Evolutionary conservation across 2,888 invertebrate species (phyloP).

Genomic region (Apamea anceps): DNA sequence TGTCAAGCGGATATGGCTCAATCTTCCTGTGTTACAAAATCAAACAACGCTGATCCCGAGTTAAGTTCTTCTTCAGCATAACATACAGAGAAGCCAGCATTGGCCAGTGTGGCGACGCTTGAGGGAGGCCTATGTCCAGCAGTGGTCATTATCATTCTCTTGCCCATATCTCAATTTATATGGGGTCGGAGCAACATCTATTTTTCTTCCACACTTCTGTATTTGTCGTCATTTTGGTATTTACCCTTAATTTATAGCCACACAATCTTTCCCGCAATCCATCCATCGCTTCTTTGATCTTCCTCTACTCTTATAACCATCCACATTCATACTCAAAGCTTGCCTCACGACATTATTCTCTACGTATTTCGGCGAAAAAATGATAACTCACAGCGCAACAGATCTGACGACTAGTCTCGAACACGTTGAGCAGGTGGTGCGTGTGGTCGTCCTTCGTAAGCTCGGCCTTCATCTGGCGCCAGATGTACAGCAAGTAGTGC

Average conservation of each 20-base stretch:
- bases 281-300: background rate
- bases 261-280: background rate
- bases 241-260: background rate
- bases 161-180: background rate
- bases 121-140: background rate
- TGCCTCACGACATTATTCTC: background rate
- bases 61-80: background rate
- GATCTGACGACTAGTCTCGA: slow-evolving; percentile 93
- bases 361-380: background rate
- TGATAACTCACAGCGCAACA: slow-evolving; percentile 86
- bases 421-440: slow-evolving; percentile 92
- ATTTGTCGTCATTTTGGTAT: too few species aligned
- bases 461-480: slow-evolving; percentile 94
- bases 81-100: background rate
- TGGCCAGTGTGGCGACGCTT: background rate
- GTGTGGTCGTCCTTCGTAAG: slow-evolving; percentile 89
- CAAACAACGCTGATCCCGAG: background rate
- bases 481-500: slow-evolving; percentile 97
- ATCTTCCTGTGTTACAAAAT: slow-evolving; percentile 7
- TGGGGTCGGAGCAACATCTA: background rate
- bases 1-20: slow-evolving; percentile 1
- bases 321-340: background rate
- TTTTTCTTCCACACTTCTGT: background rate
- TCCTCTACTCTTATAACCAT: background rate
- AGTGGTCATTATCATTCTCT: background rate